Evolutionary conservation across 2,888 invertebrate genomes (phyloP), one percentile per base, ranked within the genome.

Genomic region (Esperia sulphurella): DNA sequence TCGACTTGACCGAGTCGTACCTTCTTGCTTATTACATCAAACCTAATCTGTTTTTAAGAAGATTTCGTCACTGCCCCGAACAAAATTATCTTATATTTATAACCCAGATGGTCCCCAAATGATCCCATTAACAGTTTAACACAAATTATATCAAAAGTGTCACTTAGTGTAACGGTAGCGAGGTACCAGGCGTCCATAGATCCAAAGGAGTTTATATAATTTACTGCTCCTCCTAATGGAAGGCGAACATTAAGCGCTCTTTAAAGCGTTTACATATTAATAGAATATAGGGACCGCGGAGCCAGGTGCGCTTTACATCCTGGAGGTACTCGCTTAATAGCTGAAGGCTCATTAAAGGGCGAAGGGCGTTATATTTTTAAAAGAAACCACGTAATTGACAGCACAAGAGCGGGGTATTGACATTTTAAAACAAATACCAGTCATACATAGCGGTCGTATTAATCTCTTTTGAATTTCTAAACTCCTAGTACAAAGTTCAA

Each of bases 171-270:
- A 33, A 45, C 44, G 21, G 30, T 28, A 28, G 30, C 41, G 10
- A 21, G 14, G 44, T 75, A 82, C 76, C 75, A 81, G 79, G 78
- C 65, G 62, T 47, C 59, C 71, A 78, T 71, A 55, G 59, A 64
- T 67, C 64, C 67, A 75, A 79, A 79, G 79, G 75, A 79, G 79
- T 73, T 71, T 79, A 75, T 3, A 21, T 82, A 85, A 89, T 89
- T 88, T 87, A 89, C 80, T 68, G 70, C 74, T 59, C 64, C 65
- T 63, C 63, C 81, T 89, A 89, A 89, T 89, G 89, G 89, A 87
- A 82, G 80, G 68, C 68, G 73, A 71, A 69, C 85, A 85, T 87
- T 87, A 88, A 84, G 68, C 69, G 71, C 75, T 77, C 68, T 63
- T 74, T 77, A 77, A 78, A 75, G 69, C 79, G 79, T 78, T 85